Evolutionary conservation across 2,888 invertebrate genomes (phyloP).

Genomic region (Synanthedon formicaeformis): DNA sequence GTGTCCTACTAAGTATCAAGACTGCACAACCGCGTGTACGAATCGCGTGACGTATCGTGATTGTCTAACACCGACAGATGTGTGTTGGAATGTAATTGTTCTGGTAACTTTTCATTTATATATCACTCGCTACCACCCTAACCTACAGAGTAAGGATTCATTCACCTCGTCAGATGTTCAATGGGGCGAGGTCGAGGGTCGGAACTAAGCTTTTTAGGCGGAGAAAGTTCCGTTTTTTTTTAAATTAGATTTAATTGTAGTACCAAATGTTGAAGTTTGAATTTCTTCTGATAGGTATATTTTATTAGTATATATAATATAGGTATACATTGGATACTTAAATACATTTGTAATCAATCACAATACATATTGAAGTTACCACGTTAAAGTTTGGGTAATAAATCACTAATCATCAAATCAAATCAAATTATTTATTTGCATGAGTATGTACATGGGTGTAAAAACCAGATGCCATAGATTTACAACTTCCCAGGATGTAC

Average conservation of each 20-base stretch:
- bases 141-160: slow-evolving; percentile 48
- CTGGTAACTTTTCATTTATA: slow-evolving; percentile 57
- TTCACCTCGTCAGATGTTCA: slow-evolving; percentile 69
- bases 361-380: no score
- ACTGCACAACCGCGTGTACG: slow-evolving; percentile 12
- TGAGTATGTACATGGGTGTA: no score
- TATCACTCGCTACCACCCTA: slow-evolving; percentile 41
- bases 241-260: slow-evolving; percentile 37
- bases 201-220: slow-evolving; percentile 48
- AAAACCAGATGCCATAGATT: no score
- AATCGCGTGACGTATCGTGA: slow-evolving; percentile 70
- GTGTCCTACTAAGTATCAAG: slow-evolving; percentile 32
- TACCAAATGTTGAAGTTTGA: not conserved
- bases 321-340: no score
- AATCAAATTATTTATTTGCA: no score
- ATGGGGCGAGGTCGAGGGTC: slow-evolving; percentile 45
- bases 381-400: no score
- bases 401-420: no score
- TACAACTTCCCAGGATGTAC: no score
- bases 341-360: no score
- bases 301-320: no score
- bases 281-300: no score
- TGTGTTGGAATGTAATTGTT: slow-evolving; percentile 67
- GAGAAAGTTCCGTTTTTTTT: slow-evolving; percentile 33
- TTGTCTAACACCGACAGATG: slow-evolving; percentile 70